phyloP scores from a whole-genome alignment of 2,888 invertebrate genomes.

The Diadromus collaris region DNA sequence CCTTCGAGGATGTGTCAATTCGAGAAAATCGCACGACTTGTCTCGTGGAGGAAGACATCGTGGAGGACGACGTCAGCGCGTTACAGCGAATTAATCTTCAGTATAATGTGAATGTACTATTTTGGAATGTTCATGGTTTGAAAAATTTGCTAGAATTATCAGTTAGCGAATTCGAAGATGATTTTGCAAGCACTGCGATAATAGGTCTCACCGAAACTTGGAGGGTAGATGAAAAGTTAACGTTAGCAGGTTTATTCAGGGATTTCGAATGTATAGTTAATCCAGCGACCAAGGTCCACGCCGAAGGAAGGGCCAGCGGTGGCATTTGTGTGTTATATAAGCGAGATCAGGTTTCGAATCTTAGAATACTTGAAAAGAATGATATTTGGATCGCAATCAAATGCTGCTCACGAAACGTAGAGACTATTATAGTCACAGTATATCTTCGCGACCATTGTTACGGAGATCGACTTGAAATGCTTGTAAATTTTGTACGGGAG shows the following conservation, averaged over 20 bases:
- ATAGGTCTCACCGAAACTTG: not conserved
- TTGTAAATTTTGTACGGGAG: not conserved
- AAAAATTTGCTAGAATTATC: not conserved
- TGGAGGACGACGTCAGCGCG: no score
- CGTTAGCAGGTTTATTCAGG: not conserved
- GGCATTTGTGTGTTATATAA: constrained; percentile 36
- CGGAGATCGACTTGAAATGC: not conserved
- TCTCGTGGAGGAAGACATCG: no score
- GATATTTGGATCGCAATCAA: not conserved
- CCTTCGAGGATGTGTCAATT: no score
- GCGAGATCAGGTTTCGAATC: not conserved
- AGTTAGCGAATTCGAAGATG: not conserved
- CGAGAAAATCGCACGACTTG: no score
- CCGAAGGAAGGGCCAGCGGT: constrained; percentile 36
- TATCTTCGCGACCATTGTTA: not conserved
- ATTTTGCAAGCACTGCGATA: constrained; percentile 1
- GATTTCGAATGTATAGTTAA: not conserved
- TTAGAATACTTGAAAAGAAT: not conserved
- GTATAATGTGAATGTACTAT: not conserved
- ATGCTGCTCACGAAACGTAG: not conserved
- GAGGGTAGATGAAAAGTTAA: not conserved
- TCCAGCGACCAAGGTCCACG: constrained; percentile 20
- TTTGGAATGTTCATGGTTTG: constrained; percentile 3
- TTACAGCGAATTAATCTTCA: no score
- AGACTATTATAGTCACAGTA: not conserved